These are phyloP conservation scores for Pyxicephalus adspersus DNA, from an alignment of 2,113 vertebrate species.

Conservation along the genomic window DNA sequence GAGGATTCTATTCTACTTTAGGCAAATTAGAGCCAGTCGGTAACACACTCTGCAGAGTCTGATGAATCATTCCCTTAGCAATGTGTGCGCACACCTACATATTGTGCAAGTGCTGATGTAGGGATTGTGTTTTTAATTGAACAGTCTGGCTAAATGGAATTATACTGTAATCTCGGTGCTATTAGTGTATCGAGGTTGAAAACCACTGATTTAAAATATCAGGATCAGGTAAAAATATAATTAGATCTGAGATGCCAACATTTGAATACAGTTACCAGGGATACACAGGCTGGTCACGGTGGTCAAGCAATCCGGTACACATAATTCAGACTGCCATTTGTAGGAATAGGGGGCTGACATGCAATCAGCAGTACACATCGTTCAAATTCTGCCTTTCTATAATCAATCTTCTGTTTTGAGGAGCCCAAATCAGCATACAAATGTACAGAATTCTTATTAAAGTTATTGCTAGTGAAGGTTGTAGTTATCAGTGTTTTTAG, in stretches of 20 bases:
- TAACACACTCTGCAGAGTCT: conserved; percentile 4
- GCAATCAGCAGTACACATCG: background rate
- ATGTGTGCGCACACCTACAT: conserved; percentile 40
- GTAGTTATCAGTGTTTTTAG: no score
- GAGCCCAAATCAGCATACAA: no score
- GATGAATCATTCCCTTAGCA: conserved; percentile 49
- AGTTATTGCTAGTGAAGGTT: no score
- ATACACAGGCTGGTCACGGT: conserved; percentile 14
- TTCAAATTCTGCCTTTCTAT: background rate
- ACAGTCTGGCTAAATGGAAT: conserved; percentile 14
- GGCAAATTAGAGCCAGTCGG: background rate
- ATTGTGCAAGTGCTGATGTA: conserved; percentile 33
- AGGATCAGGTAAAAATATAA: conserved; percentile 9
- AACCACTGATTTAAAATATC: conserved; percentile 11
- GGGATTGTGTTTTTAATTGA: conserved; percentile 36
- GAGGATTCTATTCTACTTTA: conserved; percentile 34
- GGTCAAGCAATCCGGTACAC: conserved; percentile 11
- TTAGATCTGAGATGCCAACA: conserved; percentile 29
- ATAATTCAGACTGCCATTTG: background rate
- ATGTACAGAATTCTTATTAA: no score
- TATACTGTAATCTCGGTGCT: background rate
- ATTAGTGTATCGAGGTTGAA: conserved; percentile 2
- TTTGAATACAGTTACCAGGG: conserved; percentile 28
- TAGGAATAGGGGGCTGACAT: background rate
- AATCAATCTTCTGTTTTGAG: no score